A percentile compares a stretch with the other conserved stretches of the same genome.
phyloP scores from a whole-genome alignment of 2,113 vertebrate genomes.

The Cinclus cinclus region DNA sequence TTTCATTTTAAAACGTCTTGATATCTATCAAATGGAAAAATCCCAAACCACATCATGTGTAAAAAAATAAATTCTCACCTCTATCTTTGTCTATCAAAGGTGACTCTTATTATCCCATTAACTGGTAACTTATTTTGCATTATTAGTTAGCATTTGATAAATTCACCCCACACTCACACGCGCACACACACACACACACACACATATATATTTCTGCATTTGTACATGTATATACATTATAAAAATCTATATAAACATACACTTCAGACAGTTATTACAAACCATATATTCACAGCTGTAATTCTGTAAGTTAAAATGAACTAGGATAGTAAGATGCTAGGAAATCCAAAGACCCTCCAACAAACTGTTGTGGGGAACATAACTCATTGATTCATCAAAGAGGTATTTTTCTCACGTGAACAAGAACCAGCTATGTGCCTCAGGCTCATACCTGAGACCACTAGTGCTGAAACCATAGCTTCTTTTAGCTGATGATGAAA shows the following conservation, averaged over 20 bases:
- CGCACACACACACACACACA: not conserved
- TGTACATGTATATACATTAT: not conserved
- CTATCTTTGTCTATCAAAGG: not conserved
- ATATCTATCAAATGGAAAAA: not conserved
- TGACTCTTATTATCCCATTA: not conserved
- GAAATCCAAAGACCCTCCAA: not conserved
- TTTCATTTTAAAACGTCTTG: not conserved
- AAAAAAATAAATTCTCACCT: not conserved
- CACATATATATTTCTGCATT: rapidly evolving
- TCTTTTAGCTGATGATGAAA: not conserved
- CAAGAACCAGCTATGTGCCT: rapidly evolving
- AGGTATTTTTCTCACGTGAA: not conserved
- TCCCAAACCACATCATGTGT: rapidly evolving
- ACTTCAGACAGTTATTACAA: not conserved
- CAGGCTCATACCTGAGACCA: not conserved
- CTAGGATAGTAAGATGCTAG: not conserved
- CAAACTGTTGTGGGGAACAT: not conserved
- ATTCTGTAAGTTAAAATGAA: not conserved
- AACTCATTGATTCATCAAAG: not conserved
- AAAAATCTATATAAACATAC: not conserved
- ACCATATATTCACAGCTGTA: not conserved
- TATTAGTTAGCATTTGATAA: not conserved
- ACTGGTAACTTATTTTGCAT: not conserved
- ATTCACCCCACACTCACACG: not conserved
- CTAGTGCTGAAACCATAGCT: not conserved